Percentiles rank a stretch among this genome's conserved stretches.
phyloP scores from a whole-genome alignment of 2,888 invertebrate species.

The Unio delphinus region DNA sequence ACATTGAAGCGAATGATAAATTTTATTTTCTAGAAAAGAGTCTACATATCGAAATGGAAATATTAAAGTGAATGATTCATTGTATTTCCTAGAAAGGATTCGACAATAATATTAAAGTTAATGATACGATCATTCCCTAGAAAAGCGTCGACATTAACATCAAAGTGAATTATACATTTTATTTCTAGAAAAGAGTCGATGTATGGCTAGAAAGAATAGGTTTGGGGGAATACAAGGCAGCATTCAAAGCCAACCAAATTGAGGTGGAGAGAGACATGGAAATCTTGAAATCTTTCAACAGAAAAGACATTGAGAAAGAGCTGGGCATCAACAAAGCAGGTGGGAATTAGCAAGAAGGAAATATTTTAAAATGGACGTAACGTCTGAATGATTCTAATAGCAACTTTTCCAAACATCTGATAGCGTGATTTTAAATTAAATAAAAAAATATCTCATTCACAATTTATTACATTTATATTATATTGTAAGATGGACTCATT shows the following conservation, averaged over 20 bases:
- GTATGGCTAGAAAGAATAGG: slow-evolving; percentile 62
- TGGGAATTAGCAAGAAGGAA: slow-evolving; percentile 7
- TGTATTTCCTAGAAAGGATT: too few relatives aligned
- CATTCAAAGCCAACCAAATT: slow-evolving; percentile 54
- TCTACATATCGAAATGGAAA: slow-evolving; percentile 3
- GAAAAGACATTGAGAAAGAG: slow-evolving; percentile 54
- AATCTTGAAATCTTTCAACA: slow-evolving; percentile 53
- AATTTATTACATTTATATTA: too few relatives aligned
- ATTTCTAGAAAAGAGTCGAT: slow-evolving; percentile 41
- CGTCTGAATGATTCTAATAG: neutral
- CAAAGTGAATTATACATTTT: neutral
- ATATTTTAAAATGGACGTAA: neutral
- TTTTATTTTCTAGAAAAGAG: slow-evolving; percentile 38
- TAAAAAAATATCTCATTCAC: too few relatives aligned
- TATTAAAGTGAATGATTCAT: too few relatives aligned
- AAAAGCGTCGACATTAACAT: too few relatives aligned
- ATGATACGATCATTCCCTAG: too few relatives aligned
- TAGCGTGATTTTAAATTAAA: too few relatives aligned
- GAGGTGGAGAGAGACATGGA: slow-evolving; percentile 53
- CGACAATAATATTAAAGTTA: too few relatives aligned
- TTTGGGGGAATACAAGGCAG: slow-evolving; percentile 45
- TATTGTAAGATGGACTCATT: too few relatives aligned
- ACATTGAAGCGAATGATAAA: too few relatives aligned
- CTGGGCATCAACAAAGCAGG: slow-evolving; percentile 58
- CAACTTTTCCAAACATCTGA: too few relatives aligned